Percentiles rank a stretch among this genome's conserved stretches.
Evolutionary conservation across 2,888 invertebrate species (phyloP).

Genomic region (Empis livida): DNA sequence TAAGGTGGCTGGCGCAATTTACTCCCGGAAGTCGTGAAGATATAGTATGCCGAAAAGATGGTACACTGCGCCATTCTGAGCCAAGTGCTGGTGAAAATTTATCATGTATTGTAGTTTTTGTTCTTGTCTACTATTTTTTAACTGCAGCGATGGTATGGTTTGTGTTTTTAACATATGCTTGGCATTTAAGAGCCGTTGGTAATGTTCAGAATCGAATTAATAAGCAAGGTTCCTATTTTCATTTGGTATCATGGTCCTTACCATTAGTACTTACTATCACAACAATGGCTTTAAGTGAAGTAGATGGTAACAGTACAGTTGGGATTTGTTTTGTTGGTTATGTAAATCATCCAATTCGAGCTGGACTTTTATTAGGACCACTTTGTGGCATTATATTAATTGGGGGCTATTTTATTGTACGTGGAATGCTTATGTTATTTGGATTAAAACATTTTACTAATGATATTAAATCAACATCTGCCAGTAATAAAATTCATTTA

Average conservation of each 20-base stretch:
- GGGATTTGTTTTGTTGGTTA: conserved; percentile 93
- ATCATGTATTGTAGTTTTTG: conserved; percentile 81
- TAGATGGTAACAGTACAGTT: conserved; percentile 83
- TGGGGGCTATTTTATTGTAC: conserved; percentile 65
- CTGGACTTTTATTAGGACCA: conserved; percentile 61
- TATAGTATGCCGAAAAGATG: conserved; percentile 85
- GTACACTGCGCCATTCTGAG: conserved; percentile 74
- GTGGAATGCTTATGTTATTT: conserved; percentile 67
- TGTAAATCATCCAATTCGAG: conserved; percentile 57
- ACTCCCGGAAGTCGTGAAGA: conserved; percentile 68
- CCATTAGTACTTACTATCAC: conserved; percentile 81
- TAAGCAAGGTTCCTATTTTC: conserved; percentile 85
- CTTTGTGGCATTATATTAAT: conserved; percentile 51
- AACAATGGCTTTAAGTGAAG: conserved; percentile 77
- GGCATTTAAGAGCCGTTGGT: conserved; percentile 79
- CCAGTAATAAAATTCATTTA: conserved; percentile 72
- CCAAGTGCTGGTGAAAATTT: conserved; percentile 84
- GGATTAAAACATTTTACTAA: conserved; percentile 69
- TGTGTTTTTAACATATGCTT: conserved; percentile 84
- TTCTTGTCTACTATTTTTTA: conserved; percentile 80
- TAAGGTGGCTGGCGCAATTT: conserved; percentile 84
- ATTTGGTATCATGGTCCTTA: conserved; percentile 83
- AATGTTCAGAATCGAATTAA: conserved; percentile 79
- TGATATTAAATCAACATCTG: conserved; percentile 71
- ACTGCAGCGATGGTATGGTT: conserved; percentile 93